Conservation (phyloP, 2,113 vertebrate species). For the Mixornis gularis region DNA sequence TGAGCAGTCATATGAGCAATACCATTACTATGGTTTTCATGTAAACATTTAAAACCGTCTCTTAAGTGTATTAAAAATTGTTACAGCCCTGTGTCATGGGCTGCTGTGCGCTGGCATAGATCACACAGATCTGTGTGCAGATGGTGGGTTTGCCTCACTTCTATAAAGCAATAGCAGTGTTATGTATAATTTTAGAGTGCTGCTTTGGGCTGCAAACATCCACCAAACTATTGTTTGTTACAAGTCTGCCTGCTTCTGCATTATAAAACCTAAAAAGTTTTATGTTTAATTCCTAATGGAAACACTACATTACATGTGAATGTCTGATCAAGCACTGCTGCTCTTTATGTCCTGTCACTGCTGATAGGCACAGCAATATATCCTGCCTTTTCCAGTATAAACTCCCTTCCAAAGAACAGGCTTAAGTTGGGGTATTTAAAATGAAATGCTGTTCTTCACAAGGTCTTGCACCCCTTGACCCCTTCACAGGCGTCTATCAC, state of each 20-base stretch:
- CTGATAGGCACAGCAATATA: slow-evolving; percentile 24
- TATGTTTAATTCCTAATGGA: slow-evolving; percentile 55
- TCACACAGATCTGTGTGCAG: background rate
- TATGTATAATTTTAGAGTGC: background rate
- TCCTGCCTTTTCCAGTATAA: slow-evolving; percentile 15
- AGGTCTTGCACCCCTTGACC: slow-evolving; percentile 14
- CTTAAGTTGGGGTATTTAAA: slow-evolving; percentile 43
- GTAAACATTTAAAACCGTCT: background rate
- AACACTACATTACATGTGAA: slow-evolving; percentile 43
- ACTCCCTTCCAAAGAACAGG: background rate
- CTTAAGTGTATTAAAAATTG: background rate
- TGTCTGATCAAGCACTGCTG: slow-evolving; percentile 49
- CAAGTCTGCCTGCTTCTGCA: background rate
- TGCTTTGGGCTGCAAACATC: background rate
- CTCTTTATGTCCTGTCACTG: slow-evolving; percentile 39
- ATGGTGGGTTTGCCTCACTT: background rate
- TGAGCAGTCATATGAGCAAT: background rate
- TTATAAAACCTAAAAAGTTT: slow-evolving; percentile 28
- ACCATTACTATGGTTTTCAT: background rate
- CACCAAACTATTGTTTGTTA: background rate
- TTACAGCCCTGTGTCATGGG: background rate
- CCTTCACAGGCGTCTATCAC: slow-evolving; percentile 6
- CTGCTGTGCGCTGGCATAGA: background rate
- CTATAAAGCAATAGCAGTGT: background rate
- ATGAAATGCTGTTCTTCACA: slow-evolving; percentile 36